These are phyloP conservation scores for Falco biarmicus DNA, from an alignment of 2,797 vertebrate genomes.

Conservation along the genomic window DNA sequence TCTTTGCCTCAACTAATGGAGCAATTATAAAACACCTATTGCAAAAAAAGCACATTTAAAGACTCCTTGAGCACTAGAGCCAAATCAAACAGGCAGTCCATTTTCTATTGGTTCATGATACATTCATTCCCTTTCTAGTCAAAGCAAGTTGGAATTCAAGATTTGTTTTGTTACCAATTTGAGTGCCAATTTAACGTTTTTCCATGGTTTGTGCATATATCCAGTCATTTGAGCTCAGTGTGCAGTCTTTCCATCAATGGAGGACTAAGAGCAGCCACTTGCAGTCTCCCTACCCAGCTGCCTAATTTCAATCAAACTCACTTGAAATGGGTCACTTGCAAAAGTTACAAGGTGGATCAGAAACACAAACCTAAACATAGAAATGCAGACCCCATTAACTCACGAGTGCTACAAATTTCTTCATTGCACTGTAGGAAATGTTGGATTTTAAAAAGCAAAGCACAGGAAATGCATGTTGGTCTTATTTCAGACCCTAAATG, in stretches of 20 bases:
- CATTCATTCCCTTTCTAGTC: not conserved
- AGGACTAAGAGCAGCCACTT: not conserved
- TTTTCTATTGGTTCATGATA: not conserved
- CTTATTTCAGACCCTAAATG: not conserved
- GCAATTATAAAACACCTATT: not conserved
- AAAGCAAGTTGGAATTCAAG: conserved; percentile 22
- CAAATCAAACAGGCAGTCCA: not conserved
- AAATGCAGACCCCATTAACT: not conserved
- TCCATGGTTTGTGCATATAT: not conserved
- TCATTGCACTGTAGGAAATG: not conserved
- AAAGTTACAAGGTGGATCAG: not conserved
- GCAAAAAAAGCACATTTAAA: not conserved
- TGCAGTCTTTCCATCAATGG: not conserved
- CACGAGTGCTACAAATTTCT: not conserved
- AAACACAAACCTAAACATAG: not conserved
- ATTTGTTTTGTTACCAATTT: not conserved
- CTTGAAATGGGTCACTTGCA: not conserved
- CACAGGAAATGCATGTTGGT: not conserved
- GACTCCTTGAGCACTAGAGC: not conserved
- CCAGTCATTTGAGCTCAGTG: not conserved
- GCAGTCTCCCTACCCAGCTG: not conserved
- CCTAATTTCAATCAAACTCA: not conserved
- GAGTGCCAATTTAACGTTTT: not conserved
- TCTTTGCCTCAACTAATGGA: not conserved
- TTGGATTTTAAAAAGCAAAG: conserved; percentile 3